Conservation (phyloP, 2,113 vertebrate species). For the Pelodiscus sinensis region DNA sequence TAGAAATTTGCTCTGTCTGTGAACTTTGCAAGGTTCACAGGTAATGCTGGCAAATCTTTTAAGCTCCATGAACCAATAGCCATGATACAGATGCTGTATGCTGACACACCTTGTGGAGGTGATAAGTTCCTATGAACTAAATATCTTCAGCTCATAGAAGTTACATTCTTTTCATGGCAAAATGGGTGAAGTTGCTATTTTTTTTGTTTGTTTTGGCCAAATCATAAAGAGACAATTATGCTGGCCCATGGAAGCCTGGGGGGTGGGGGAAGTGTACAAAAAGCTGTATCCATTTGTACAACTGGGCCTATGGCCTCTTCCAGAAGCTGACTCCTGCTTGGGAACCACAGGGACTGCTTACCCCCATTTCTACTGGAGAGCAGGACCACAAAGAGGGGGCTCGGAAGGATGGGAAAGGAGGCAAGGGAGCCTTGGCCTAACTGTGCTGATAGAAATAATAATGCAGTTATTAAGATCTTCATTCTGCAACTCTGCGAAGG, state of each 20-base stretch:
- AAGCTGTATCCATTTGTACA: neutral
- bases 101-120: rapidly evolving
- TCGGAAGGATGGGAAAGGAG: neutral
- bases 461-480: rapidly evolving
- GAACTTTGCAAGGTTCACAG: neutral
- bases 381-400: rapidly evolving
- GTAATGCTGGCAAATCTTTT: neutral
- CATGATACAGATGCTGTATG: neutral
- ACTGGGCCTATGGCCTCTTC: neutral
- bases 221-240: neutral
- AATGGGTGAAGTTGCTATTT: neutral
- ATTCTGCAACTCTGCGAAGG: neutral
- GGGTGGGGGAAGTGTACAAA: neutral
- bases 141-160: neutral
- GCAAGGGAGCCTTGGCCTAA: neutral
- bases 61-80: neutral
- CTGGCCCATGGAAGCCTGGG: neutral
- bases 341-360: neutral
- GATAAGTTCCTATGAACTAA: neutral
- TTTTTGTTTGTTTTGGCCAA: neutral
- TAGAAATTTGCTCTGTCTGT: neutral
- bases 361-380: neutral
- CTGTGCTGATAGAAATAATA: neutral
- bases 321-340: neutral
- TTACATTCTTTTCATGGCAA: neutral